A percentile compares a stretch with the other conserved stretches of the same genome.
Evolutionary conservation across 2,113 vertebrate species (phyloP).

Genomic region (Accipiter virgatus): DNA sequence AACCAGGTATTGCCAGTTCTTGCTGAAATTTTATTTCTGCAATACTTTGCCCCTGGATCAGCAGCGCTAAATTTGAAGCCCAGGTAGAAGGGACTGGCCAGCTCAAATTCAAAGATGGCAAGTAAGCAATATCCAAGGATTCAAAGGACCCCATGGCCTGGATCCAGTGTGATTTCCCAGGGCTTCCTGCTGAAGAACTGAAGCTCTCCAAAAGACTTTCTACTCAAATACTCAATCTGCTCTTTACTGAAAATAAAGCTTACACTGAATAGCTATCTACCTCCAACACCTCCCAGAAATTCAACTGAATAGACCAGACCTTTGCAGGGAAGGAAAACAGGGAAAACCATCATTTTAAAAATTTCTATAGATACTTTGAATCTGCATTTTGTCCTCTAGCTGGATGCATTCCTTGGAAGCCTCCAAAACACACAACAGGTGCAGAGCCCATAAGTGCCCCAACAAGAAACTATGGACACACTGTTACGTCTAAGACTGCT

Average conservation of each 20-base stretch:
- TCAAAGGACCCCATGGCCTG: not conserved
- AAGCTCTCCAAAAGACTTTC: not conserved
- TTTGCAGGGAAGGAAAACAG: not conserved
- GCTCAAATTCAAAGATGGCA: not conserved
- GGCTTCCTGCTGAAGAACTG: not conserved
- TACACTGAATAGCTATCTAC: not conserved
- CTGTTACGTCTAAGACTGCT: not conserved
- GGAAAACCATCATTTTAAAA: not conserved
- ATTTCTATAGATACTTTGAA: not conserved
- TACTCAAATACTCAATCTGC: not conserved
- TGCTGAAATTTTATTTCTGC: not conserved
- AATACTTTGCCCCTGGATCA: not conserved
- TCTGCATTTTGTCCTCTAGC: not conserved
- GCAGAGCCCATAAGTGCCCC: fast-evolving
- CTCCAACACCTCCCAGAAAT: not conserved
- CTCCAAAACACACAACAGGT: not conserved
- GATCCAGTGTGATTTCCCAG: not conserved
- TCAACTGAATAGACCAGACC: not conserved
- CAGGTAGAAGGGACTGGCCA: not conserved
- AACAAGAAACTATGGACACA: not conserved
- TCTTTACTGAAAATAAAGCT: not conserved
- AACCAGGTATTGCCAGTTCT: not conserved
- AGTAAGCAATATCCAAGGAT: not conserved
- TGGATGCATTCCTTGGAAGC: not conserved
- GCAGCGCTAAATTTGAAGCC: not conserved